Evolutionary conservation across 1,140 invertebrate genomes (phyloP).

Genomic region (Gonioctena quinquepunctata): DNA sequence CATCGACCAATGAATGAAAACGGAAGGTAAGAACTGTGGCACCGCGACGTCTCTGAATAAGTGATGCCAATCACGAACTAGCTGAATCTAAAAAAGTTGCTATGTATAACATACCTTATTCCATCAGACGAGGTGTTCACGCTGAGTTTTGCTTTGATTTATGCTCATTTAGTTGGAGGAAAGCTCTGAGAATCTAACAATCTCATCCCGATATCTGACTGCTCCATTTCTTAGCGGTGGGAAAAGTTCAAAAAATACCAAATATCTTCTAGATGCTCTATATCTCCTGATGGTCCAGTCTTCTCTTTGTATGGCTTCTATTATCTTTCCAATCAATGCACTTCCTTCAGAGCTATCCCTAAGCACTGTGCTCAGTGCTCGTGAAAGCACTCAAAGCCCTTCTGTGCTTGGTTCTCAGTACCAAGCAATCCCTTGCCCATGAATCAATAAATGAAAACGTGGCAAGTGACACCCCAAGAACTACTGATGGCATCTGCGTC

Average conservation of each 20-base stretch:
- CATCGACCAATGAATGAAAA: conserved; percentile 24
- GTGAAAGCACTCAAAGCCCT: no score
- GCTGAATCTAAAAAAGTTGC: conserved; percentile 4
- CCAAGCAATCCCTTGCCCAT: no score
- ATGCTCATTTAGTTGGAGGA: neutral
- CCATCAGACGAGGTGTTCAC: no score
- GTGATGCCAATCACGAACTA: conserved; percentile 16
- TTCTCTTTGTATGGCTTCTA: neutral
- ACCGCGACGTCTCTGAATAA: conserved; percentile 26
- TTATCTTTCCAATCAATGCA: no score
- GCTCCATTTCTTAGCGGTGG: neutral
- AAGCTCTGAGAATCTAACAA: no score
- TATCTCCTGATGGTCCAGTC: neutral
- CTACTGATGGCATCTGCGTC: no score
- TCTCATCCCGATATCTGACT: no score
- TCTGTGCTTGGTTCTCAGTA: no score
- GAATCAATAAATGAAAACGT: no score
- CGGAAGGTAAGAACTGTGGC: conserved; percentile 20
- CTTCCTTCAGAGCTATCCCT: no score
- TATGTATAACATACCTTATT: neutral
- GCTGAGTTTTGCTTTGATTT: neutral
- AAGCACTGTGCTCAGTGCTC: no score
- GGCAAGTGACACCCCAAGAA: no score
- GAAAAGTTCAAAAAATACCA: neutral
- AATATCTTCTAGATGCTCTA: neutral